Base-by-base conservation (phyloP, 92 coral and sea anemone species). In the Zoanthus solanderi region DNA sequence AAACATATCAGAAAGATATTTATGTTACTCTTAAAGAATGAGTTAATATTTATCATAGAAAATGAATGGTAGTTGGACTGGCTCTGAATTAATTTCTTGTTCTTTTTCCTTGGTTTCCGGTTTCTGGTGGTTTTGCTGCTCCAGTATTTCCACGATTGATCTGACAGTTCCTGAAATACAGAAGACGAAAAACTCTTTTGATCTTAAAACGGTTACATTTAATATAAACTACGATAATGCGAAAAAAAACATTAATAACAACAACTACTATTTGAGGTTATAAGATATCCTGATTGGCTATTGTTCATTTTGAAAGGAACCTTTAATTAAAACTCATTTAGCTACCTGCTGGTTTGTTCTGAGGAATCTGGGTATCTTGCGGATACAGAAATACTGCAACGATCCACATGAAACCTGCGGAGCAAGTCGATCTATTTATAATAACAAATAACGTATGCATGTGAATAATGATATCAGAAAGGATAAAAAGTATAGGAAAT, bases 391-490 rank as follows among this genome's bases (percentile, higher is more conserved):
- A 79, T 31, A 79, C 72, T 57, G 47, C 72, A 60, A 44, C 29
- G 54, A 61, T 54, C 54, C 71, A 79, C 72, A 79, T 37, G 30
- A 79, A 79, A 79, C 84, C 84, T 79, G 15, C n/a, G 47, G 42
- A 78, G n/a, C 61, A 23, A 50, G 14, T 34, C 32, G 47, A 53
- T 2, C 10, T 30, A 3, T 34, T 34, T 3, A 34, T 34, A 34
- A 34, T 34, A 34, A 34, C 42, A 34, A 34, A 34, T 1, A 34
- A 34, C 42, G 3, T 3, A 1, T 34, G 3, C 42, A 23, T 34
- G 42, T 34, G 42, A 34, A 34, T 34, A 34, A 34, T 34, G 42
- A 34, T 1, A 34, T 34, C 42, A 34, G 42, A 34, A 34, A 34
- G 1, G 42, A 34, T 34, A 34, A 34, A 3, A 34, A 34, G 42